phyloP scores from a whole-genome alignment of 1,140 invertebrate species.

The Neoseiulus cucumeris region DNA sequence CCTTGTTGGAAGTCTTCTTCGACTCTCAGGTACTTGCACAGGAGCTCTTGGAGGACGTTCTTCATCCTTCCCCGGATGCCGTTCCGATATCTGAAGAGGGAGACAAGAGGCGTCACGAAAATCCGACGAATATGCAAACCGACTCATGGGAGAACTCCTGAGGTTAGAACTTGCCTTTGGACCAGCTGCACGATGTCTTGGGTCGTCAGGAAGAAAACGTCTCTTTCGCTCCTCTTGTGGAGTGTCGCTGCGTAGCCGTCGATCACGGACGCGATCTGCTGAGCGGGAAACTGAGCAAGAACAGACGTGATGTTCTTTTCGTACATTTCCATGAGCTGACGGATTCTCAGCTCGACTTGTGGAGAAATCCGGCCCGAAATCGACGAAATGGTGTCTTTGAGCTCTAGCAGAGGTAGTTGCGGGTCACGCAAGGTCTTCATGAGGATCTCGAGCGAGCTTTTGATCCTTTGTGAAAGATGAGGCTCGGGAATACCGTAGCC shows the following conservation, averaged over 20 bases:
- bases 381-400: constrained; percentile 87
- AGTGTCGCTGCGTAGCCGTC: constrained; percentile 75
- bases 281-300: constrained; percentile 90
- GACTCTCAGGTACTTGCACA: constrained; percentile 79
- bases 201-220: constrained; percentile 88
- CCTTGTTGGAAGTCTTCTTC: constrained; percentile 93
- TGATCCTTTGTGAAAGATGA: constrained; percentile 58
- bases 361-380: constrained; percentile 79
- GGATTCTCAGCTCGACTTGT: constrained; percentile 79
- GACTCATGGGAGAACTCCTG: too few species aligned
- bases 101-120: neutral
- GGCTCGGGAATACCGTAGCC: constrained; percentile 86
- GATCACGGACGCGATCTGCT: constrained; percentile 89
- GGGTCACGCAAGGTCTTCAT: constrained; percentile 83
- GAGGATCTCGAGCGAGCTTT: constrained; percentile 73
- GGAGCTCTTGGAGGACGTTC: constrained; percentile 77
- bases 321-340: constrained; percentile 77
- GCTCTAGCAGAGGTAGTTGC: constrained; percentile 67
- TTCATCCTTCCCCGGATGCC: constrained; percentile 93
- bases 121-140: too few species aligned
- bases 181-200: constrained; percentile 84
- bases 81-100: constrained; percentile 46
- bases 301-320: constrained; percentile 93
- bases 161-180: constrained; percentile 34
- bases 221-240: constrained; percentile 69